Evolutionary conservation across 2,888 invertebrate species (phyloP).

Genomic region (Pseudolycoriella hygida): DNA sequence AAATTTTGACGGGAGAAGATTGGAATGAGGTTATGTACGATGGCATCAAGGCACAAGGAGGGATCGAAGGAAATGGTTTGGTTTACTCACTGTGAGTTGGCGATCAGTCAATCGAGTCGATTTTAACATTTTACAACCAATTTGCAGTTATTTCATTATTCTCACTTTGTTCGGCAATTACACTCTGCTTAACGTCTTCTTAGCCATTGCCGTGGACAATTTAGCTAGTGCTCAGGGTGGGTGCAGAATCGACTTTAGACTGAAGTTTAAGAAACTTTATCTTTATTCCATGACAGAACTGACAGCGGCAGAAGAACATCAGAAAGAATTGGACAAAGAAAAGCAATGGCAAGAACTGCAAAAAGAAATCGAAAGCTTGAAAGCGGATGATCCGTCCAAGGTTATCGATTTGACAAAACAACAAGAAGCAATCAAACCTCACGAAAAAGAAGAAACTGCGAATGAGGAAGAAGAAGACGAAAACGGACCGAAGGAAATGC

Average conservation of each 20-base stretch:
- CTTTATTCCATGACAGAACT: constrained; percentile 57
- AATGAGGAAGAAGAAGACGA: constrained; percentile 65
- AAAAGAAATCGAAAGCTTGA: constrained; percentile 85
- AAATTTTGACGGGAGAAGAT: constrained; percentile 99
- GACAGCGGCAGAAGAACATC: constrained; percentile 97
- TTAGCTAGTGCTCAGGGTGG: constrained; percentile 79
- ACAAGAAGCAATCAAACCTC: constrained; percentile 31
- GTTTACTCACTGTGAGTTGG: constrained; percentile 66
- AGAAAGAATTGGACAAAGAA: constrained; percentile 87
- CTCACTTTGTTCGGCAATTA: constrained; percentile 99
- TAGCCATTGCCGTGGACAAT: constrained; percentile 99
- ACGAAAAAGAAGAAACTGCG: constrained; percentile 52
- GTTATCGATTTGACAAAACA: constrained; percentile 26
- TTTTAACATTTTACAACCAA: background rate
- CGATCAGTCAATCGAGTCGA: too few species aligned
- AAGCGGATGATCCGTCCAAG: constrained; percentile 44
- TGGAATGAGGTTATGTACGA: constrained; percentile 99
- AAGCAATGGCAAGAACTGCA: constrained; percentile 61
- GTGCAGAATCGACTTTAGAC: too few species aligned
- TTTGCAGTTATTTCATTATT: constrained; percentile 69
- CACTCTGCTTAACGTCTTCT: constrained; percentile 98
- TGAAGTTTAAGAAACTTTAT: too few species aligned
- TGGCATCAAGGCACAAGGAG: constrained; percentile 93
- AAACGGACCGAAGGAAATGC: constrained; percentile 96
- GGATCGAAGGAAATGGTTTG: constrained; percentile 75